Percentiles rank a stretch among this genome's conserved stretches.
phyloP scores from a whole-genome alignment of 1,140 invertebrate species.

The Anoplophora glabripennis region DNA sequence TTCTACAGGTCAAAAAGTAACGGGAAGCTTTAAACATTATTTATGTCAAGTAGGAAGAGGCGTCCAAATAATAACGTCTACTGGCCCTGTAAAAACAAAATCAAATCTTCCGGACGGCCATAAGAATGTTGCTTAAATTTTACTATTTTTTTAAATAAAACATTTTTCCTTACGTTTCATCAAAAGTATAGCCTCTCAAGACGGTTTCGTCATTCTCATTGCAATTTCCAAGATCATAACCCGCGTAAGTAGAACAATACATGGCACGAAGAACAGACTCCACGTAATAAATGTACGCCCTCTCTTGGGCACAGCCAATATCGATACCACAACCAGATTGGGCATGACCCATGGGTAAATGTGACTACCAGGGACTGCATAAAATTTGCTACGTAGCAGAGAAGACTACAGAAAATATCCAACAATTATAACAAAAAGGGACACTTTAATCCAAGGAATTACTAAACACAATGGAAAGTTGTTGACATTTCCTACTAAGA shows the following conservation, averaged over 20 bases:
- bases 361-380: conserved; percentile 50
- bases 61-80: conserved; percentile 21
- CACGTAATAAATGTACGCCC: conserved; percentile 57
- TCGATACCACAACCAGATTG: conserved; percentile 66
- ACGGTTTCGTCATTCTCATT: conserved; percentile 49
- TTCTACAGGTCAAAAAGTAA: too few species aligned
- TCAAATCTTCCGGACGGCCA: not conserved
- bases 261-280: conserved; percentile 45
- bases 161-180: conserved; percentile 33
- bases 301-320: conserved; percentile 54
- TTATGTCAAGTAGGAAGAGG: conserved; percentile 14
- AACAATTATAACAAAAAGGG: too few species aligned
- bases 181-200: conserved; percentile 57
- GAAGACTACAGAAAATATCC: too few species aligned
- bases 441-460: too few species aligned
- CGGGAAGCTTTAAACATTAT: too few species aligned
- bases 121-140: not conserved
- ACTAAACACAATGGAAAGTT: too few species aligned
- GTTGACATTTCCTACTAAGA: too few species aligned
- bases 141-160: not conserved
- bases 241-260: conserved; percentile 56
- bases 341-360: conserved; percentile 59
- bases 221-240: conserved; percentile 55
- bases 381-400: conserved; percentile 53
- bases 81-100: conserved; percentile 23